phyloP scores from a whole-genome alignment of 2,888 invertebrate genomes.

The Hydroisotoma schaefferi region DNA sequence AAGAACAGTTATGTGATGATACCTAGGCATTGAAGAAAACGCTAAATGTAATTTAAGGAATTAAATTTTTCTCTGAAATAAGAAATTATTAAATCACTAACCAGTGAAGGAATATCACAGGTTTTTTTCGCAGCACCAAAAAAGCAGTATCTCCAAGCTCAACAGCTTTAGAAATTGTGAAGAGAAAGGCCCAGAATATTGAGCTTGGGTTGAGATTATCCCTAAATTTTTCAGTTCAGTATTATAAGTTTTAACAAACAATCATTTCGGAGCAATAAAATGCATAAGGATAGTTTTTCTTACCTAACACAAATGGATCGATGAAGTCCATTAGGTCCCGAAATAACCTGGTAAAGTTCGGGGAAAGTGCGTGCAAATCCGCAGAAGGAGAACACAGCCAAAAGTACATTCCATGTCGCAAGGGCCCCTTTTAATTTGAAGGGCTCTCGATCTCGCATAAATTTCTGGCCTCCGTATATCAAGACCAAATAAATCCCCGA shows the following conservation, averaged over 20 bases:
- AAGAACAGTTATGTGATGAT: slow-evolving; percentile 33
- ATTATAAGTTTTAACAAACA: background rate
- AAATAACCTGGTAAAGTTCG: slow-evolving; percentile 26
- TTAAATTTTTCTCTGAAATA: background rate
- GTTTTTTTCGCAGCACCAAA: slow-evolving; percentile 25
- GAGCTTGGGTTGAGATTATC: slow-evolving; percentile 12
- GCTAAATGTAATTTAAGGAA: too few relatives aligned
- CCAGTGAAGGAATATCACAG: slow-evolving; percentile 25
- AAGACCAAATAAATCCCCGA: slow-evolving; percentile 19
- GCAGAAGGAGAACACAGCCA: slow-evolving; percentile 24
- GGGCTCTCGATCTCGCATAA: slow-evolving; percentile 28
- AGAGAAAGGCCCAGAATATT: slow-evolving; percentile 29
- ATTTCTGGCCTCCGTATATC: slow-evolving; percentile 20
- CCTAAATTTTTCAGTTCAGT: background rate
- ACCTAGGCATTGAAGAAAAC: slow-evolving; percentile 15
- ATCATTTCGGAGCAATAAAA: background rate
- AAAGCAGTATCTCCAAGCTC: slow-evolving; percentile 31
- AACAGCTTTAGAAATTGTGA: slow-evolving; percentile 29
- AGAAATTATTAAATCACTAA: slow-evolving; percentile 7
- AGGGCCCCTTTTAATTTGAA: slow-evolving; percentile 20
- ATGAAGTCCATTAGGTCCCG: slow-evolving; percentile 25
- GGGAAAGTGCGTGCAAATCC: slow-evolving; percentile 29
- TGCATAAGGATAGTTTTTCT: background rate
- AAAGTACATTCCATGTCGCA: slow-evolving; percentile 21
- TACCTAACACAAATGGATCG: slow-evolving; percentile 31